Percentiles rank a stretch among this genome's conserved stretches.
phyloP scores from a whole-genome alignment of 37 sponge, comb jelly and placozoan genomes.

The Haliclona indistincta region DNA sequence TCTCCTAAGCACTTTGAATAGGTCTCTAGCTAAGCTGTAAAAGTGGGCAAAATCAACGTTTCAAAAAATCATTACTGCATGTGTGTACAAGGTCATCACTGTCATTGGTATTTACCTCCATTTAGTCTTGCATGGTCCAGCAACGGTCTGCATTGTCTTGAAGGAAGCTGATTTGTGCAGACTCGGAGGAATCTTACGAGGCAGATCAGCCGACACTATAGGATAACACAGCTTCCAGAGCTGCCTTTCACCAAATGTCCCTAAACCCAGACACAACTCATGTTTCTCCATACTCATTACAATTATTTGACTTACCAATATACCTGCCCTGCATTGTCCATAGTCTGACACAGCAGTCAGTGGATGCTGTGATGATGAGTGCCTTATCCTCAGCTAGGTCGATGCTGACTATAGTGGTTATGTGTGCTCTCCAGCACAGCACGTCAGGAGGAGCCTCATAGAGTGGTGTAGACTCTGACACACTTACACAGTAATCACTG shows the following conservation, averaged over 20 bases:
- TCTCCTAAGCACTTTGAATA: too few relatives aligned
- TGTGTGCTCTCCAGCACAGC: constrained; percentile 62
- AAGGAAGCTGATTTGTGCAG: constrained; percentile 55
- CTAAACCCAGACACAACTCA: constrained; percentile 32
- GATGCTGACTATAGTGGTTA: constrained; percentile 52
- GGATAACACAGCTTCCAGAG: constrained; percentile 55
- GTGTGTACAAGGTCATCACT: not conserved
- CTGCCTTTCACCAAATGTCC: constrained; percentile 83
- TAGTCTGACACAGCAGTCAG: constrained; percentile 74
- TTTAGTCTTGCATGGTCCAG: constrained; percentile 67
- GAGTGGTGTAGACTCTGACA: not conserved
- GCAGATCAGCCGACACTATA: constrained; percentile 16
- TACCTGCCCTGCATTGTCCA: constrained; percentile 80
- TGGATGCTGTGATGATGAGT: constrained; percentile 71
- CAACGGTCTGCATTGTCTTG: constrained; percentile 45
- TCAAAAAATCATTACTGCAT: not conserved
- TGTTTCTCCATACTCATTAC: not conserved
- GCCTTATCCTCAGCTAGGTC: constrained; percentile 57
- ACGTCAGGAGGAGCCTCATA: constrained; percentile 29
- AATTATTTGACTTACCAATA: constrained; percentile 46
- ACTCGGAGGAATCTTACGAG: constrained; percentile 49
- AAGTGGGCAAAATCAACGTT: not conserved
- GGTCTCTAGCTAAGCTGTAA: too few relatives aligned
- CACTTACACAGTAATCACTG: constrained; percentile 51
- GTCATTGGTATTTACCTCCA: constrained; percentile 60